phyloP scores from a whole-genome alignment of 2,113 vertebrate species.

The Xiphophorus couchianus region DNA sequence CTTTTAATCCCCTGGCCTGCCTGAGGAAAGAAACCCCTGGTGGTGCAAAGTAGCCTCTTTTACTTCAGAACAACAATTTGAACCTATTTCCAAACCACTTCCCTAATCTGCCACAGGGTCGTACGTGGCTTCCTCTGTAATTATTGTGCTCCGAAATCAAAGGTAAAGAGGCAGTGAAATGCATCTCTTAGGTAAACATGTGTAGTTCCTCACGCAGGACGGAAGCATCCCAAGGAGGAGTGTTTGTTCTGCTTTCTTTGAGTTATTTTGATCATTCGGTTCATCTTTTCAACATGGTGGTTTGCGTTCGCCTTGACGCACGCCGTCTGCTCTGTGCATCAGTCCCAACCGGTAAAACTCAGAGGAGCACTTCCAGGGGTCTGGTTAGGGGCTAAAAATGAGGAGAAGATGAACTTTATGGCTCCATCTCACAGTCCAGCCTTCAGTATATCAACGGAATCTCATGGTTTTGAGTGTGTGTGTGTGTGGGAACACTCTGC shows the following conservation, averaged over 20 bases:
- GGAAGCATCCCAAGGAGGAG: slow-evolving; percentile 5
- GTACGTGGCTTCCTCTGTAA: slow-evolving; percentile 83
- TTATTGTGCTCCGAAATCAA: slow-evolving; percentile 75
- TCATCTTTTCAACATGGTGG: slow-evolving; percentile 50
- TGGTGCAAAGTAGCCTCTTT: slow-evolving; percentile 91
- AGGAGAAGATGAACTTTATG: slow-evolving; percentile 79
- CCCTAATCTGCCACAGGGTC: slow-evolving; percentile 91
- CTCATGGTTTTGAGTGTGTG: slow-evolving; percentile 71
- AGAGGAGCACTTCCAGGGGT: slow-evolving; percentile 70
- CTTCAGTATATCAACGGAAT: slow-evolving; percentile 78
- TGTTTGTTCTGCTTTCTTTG: background rate
- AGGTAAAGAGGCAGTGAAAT: slow-evolving; percentile 86
- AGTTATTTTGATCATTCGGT: slow-evolving; percentile 36
- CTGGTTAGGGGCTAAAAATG: slow-evolving; percentile 70
- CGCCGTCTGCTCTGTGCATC: slow-evolving; percentile 67
- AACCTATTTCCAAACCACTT: slow-evolving; percentile 93
- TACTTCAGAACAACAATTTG: slow-evolving; percentile 92
- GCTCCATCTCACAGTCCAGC: slow-evolving; percentile 69
- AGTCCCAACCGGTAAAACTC: slow-evolving; percentile 69
- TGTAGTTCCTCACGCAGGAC: slow-evolving; percentile 62
- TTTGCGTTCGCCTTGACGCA: slow-evolving; percentile 38
- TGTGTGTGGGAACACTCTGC: slow-evolving; percentile 61
- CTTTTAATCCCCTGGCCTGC: slow-evolving; percentile 89
- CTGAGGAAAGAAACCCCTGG: slow-evolving; percentile 90
- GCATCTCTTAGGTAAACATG: slow-evolving; percentile 84